Evolutionary conservation across 1,140 invertebrate species (phyloP).

Genomic region (Drosophila saltans): DNA sequence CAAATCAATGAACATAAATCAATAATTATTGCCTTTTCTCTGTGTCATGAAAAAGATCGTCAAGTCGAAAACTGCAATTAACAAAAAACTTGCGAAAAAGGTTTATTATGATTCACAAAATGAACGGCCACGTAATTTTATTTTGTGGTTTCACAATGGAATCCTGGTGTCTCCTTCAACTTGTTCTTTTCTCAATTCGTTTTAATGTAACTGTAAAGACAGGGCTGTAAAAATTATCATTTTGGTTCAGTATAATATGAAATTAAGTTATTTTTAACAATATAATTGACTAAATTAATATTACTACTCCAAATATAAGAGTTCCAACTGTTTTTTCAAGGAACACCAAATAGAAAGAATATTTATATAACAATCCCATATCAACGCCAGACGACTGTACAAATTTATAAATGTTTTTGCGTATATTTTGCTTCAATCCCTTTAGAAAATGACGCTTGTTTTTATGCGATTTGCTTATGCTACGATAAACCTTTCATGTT

Average conservation of each 20-base stretch:
- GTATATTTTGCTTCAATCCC: neutral
- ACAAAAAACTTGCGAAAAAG: slow-evolving; percentile 11
- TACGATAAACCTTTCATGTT: neutral
- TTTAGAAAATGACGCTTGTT: neutral
- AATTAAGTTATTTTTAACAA: no score
- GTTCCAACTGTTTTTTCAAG: no score
- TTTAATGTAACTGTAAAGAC: no score
- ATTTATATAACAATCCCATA: no score
- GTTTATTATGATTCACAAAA: neutral
- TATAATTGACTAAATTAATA: no score
- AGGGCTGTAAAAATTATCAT: no score
- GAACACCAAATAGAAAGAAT: no score
- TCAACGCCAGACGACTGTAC: neutral
- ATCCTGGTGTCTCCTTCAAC: neutral
- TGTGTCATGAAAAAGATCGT: slow-evolving; percentile 13
- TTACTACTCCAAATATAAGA: no score
- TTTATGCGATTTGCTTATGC: neutral
- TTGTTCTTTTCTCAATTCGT: no score
- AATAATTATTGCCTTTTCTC: slow-evolving; percentile 10
- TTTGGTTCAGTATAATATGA: no score
- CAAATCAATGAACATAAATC: slow-evolving; percentile 59
- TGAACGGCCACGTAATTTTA: neutral
- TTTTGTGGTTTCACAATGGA: neutral
- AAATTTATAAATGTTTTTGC: neutral
- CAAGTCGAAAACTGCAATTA: slow-evolving; percentile 36